These are phyloP conservation scores for Drosophila orosa DNA, from an alignment of 1,140 invertebrate genomes.

Conservation along the genomic window DNA sequence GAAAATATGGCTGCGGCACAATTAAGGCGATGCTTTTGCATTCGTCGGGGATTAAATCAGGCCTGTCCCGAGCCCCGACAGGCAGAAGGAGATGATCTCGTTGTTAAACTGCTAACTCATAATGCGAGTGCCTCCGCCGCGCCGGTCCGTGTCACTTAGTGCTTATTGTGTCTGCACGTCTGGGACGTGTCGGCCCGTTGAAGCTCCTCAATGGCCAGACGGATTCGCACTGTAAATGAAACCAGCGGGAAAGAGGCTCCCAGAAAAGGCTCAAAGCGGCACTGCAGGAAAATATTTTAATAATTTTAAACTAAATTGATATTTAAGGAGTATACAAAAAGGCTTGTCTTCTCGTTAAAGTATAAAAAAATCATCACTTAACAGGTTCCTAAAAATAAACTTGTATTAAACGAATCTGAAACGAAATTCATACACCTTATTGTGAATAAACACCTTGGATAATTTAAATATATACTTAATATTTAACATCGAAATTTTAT, in stretches of 20 bases:
- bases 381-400: not conserved
- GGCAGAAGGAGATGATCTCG: conserved; percentile 66
- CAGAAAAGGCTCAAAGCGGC: conserved; percentile 18
- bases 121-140: conserved; percentile 48
- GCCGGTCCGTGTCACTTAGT: conserved; percentile 70
- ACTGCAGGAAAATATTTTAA: conserved; percentile 9
- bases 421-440: not conserved
- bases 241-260: conserved; percentile 33
- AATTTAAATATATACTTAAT: not conserved
- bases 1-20: conserved; percentile 60
- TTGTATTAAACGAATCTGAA: not conserved
- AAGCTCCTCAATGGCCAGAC: conserved; percentile 63
- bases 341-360: no score
- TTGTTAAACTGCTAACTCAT: conserved; percentile 78
- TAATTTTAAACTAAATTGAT: not conserved
- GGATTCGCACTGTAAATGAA: conserved; percentile 76
- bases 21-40: conserved; percentile 65
- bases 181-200: conserved; percentile 57
- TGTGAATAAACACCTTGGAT: not conserved
- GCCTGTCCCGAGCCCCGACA: conserved; percentile 46
- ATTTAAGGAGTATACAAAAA: no score
- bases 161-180: conserved; percentile 80
- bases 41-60: conserved; percentile 69
- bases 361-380: not conserved
- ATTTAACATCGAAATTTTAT: not conserved